Base-by-base conservation (phyloP, 2,797 vertebrate genomes). In the Malacoraja senta region DNA sequence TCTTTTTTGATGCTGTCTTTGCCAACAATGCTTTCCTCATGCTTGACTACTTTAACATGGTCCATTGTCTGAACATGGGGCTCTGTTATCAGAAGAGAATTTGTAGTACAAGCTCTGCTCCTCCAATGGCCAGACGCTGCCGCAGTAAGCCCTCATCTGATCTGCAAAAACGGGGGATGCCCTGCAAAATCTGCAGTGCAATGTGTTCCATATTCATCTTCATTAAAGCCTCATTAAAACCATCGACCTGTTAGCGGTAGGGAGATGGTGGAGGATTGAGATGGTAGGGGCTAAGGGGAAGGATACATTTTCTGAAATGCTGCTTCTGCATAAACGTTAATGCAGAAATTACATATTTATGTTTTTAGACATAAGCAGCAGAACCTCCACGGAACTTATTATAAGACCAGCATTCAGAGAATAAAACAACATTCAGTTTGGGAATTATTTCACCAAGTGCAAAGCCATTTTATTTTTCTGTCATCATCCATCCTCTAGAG, bases 1-100 rank as follows among this genome's bases (percentile, higher is more conserved):
- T 76, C 68, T 92, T 92, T 91, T 92, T 74, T 53, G 38, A 72
- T 92, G 71, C 71, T 92, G 90, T 92, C 90, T 53, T 76, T 38
- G 26, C 35, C 71, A 92, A 92, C 90, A 92, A 53, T 76, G 21
- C 12, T 13, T 92, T 92, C 58, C 71, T 74, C 90, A 92, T 76
- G 90, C 71, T 53, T 92, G 90, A 32, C 35, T 92, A 76, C 71
- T 74, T 92, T 44, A 91, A 91, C 35, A 91, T 38, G 71, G 71
- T 72, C 71, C 38, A 26, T 72, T 74, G 68, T 76, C 83, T 91
- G 90, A 92, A 92, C 35, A n/a, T 8, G 35, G 38, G 90, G 15
- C 24, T 53, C 44, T 76, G 38, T 72, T 72, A 35, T 74, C 90
- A 76, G 35, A 68, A 38, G 68, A 13, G 12, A 53, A 26, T 91